Evolutionary conservation across 2,797 vertebrate genomes (phyloP), one percentile per base, ranked within the genome.

Genomic region (Acropternis orthonyx): DNA sequence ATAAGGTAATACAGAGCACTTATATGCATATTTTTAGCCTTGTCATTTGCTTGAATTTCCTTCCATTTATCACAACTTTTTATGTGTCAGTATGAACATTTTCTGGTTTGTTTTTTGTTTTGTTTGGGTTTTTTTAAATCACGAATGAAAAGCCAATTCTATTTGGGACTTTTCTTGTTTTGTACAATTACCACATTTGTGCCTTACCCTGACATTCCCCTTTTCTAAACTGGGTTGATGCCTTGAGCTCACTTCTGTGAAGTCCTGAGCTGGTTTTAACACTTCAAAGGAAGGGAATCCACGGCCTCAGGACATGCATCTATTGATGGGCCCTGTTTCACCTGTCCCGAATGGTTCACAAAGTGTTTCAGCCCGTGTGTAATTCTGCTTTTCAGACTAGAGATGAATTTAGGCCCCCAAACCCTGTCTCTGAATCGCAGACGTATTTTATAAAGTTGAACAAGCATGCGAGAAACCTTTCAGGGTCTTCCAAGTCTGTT

Each of bases 201-300:
- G 68, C 28, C 86, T 76, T 75, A 30, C 7, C 65, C 43, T 85
- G 48, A 30, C 2, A 7, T 39, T 10, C 26, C 7, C 11, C 14
- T 69, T 71, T 81, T 81, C 68, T 26, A 77, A 85, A 32, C 52
- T 61, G 58, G 3, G 24, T 54, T 58, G 85, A 22, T 77, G 58
- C 65, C 62, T 91, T 65, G 36, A 71, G 49, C 56, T 65, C 62
- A 56, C 3, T 89, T 76, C 69, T 86, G 65, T 78, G 82, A 88
- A 89, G 76, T 80, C 65, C 51, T 75, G 21, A 26, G 66, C 44
- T 83, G 62, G 21, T 85, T 61, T 89, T 91, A 94, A 28, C 91
- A 95, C 88, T 92, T 96, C 89, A 92, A 88, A 95, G 85, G 59
- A 23, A 39, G 32, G 78, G 95, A 94, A 84, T 89, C 66, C 46